Percentiles rank a stretch among this genome's conserved stretches.
Evolutionary conservation across 2,113 vertebrate species (phyloP).

Genomic region (Silurus asotus): DNA sequence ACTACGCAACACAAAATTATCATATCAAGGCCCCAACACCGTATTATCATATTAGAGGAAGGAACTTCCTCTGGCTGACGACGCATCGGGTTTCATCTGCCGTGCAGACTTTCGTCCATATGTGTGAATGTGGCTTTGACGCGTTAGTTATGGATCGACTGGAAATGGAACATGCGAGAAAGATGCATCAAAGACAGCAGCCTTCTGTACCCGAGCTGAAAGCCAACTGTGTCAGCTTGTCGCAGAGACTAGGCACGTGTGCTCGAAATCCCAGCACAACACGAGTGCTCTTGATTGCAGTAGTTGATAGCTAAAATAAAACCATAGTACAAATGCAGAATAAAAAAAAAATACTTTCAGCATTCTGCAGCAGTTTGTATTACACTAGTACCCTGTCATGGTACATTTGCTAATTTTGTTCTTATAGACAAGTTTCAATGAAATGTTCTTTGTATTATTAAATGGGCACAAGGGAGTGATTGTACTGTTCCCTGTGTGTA

Average conservation of each 20-base stretch:
- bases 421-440: not conserved
- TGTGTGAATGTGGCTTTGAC: constrained; percentile 18
- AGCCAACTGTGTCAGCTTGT: constrained; percentile 23
- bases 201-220: constrained; percentile 19
- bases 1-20: constrained; percentile 28
- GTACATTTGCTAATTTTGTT: not conserved
- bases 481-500: constrained; percentile 24
- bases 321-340: not conserved
- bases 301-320: constrained; percentile 5
- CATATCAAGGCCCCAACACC: constrained; percentile 31
- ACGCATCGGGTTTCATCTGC: not conserved
- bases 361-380: not conserved
- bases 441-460: constrained; percentile 2
- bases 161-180: not conserved
- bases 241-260: not conserved
- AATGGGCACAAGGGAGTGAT: not conserved
- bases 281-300: not conserved
- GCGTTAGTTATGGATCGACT: constrained; percentile 13
- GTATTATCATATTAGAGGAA: constrained; percentile 47
- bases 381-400: not conserved
- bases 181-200: constrained; percentile 15
- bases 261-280: not conserved
- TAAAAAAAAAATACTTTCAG: not conserved
- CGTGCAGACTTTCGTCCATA: not conserved
- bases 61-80: constrained; percentile 11